A percentile compares a stretch with the other conserved stretches of the same genome.
These are phyloP conservation scores for Hyles vespertilio DNA, from an alignment of 1,140 invertebrate species.

Conservation along the genomic window DNA sequence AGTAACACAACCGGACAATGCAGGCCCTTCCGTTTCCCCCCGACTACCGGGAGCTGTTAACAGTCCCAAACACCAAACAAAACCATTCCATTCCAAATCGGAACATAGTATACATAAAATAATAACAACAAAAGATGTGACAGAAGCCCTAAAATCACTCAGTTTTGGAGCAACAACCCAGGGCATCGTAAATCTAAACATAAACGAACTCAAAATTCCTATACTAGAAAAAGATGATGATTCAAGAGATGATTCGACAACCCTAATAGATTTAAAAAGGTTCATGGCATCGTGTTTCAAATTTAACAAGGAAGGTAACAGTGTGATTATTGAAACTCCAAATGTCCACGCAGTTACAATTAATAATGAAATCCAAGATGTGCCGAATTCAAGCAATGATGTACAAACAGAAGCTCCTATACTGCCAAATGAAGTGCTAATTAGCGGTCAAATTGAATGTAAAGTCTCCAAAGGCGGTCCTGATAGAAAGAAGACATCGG, in stretches of 20 bases:
- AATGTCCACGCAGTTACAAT: constrained; percentile 37
- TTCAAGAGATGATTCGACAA: constrained; percentile 39
- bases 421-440: constrained; percentile 38
- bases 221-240: constrained; percentile 37
- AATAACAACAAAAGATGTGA: constrained; percentile 53
- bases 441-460: constrained; percentile 28
- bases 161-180: constrained; percentile 36
- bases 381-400: constrained; percentile 26
- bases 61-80: constrained; percentile 29
- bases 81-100: constrained; percentile 49
- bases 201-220: constrained; percentile 50
- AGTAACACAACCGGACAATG: constrained; percentile 35
- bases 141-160: constrained; percentile 51
- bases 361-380: constrained; percentile 27
- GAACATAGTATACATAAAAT: constrained; percentile 57
- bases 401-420: constrained; percentile 19
- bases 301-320: constrained; percentile 32
- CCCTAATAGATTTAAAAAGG: constrained; percentile 49
- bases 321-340: constrained; percentile 26
- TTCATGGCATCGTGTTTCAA: constrained; percentile 62
- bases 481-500: constrained; percentile 51
- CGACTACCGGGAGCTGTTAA: constrained; percentile 46
- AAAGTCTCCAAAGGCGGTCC: constrained; percentile 36
- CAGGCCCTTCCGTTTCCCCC: constrained; percentile 48
- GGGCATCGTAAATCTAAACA: constrained; percentile 25